phyloP scores from a whole-genome alignment of 1,140 invertebrate genomes.

The Musca vetustissima region DNA sequence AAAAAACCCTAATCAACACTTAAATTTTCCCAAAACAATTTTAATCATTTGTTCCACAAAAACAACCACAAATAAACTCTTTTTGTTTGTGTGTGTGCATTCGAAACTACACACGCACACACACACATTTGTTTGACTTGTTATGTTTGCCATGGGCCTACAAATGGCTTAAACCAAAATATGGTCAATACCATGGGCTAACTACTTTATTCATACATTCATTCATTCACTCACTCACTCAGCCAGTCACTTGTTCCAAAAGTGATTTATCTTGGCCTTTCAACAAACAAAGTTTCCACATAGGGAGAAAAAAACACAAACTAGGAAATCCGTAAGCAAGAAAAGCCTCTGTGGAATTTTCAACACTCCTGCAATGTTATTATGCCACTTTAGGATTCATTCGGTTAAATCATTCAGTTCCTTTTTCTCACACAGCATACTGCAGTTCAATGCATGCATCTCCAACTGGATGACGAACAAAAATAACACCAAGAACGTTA shows the following conservation, averaged over 20 bases:
- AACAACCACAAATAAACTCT: constrained; percentile 23
- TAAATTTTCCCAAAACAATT: constrained; percentile 21
- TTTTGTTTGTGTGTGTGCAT: constrained; percentile 2
- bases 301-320: too few relatives aligned
- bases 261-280: constrained; percentile 19
- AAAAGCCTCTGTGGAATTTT: constrained; percentile 11
- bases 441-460: too few relatives aligned
- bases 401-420: too few relatives aligned
- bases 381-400: constrained; percentile 16
- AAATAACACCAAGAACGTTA: too few relatives aligned
- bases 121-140: background rate
- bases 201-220: too few relatives aligned
- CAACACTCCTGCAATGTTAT: constrained; percentile 22
- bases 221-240: too few relatives aligned
- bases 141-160: too few relatives aligned
- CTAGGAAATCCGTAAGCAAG: background rate
- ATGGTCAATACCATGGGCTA: too few relatives aligned
- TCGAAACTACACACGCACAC: background rate
- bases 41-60: constrained; percentile 22
- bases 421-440: too few relatives aligned
- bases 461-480: too few relatives aligned
- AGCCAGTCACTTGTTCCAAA: constrained; percentile 10
- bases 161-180: too few relatives aligned
- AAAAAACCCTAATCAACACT: constrained; percentile 20
- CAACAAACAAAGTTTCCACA: background rate